A percentile compares a stretch with the other conserved stretches of the same genome.
These are phyloP conservation scores for Atethmia centrago DNA, from an alignment of 2,888 invertebrate species.

Conservation along the genomic window DNA sequence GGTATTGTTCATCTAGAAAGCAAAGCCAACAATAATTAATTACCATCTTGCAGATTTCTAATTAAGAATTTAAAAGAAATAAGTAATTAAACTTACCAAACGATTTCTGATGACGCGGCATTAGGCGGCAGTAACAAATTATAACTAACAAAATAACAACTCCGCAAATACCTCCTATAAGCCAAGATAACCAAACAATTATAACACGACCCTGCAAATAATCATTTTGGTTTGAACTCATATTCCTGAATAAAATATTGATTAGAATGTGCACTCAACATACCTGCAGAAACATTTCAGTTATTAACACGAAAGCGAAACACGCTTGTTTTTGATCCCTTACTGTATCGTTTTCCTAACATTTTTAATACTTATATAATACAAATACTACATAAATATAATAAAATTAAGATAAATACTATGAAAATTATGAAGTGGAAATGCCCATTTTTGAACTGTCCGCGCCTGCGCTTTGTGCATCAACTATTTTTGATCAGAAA, in stretches of 20 bases:
- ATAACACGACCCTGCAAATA: constrained; percentile 87
- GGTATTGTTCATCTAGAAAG: constrained; percentile 86
- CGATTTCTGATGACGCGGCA: constrained; percentile 93
- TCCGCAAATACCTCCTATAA: constrained; percentile 91
- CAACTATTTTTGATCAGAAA: constrained; percentile 48
- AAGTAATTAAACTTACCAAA: constrained; percentile 88
- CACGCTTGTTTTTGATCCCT: constrained; percentile 81
- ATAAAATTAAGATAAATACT: constrained; percentile 67
- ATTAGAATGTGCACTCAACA: constrained; percentile 67
- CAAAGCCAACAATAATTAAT: neutral
- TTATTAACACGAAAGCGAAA: constrained; percentile 82
- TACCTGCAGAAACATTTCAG: constrained; percentile 90
- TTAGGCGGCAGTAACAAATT: constrained; percentile 93
- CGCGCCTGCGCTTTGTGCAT: constrained; percentile 73
- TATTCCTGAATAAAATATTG: constrained; percentile 67
- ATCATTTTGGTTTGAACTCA: constrained; percentile 54
- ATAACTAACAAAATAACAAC: constrained; percentile 92
- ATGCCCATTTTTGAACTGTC: constrained; percentile 71
- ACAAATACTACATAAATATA: constrained; percentile 75
- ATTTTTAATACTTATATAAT: constrained; percentile 78
- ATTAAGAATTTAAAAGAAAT: neutral
- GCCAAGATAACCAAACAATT: constrained; percentile 90
- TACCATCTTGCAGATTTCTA: neutral
- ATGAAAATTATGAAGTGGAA: constrained; percentile 65
- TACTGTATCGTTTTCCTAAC: constrained; percentile 76